Evolutionary conservation across 2,888 invertebrate genomes (phyloP), one percentile per base, ranked within the genome.

Genomic region (Thymelicus lineola): DNA sequence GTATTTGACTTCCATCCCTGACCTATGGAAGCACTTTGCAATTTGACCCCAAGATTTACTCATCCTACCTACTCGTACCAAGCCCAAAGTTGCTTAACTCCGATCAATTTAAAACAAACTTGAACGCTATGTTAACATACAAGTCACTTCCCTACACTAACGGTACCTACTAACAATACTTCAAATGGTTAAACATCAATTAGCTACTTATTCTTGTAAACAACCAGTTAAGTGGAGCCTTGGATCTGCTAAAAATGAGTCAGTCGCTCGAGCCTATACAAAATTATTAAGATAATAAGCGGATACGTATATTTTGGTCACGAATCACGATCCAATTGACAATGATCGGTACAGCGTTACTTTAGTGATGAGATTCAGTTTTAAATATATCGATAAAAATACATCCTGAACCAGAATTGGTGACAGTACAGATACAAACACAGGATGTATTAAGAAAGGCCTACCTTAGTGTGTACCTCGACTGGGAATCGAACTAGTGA

Each of bases 321-420:
- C 93, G 93, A 93, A 90, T 93, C 93, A 93, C 93, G 93, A 93
- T 86, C 88, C 90, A 88, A 93, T 93, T 93, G 93, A 90, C 93
- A 93, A 91, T 92, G 92, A 93, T 92, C 92, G 90, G 90, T 87
- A 87, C 88, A 77, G 87, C 78, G 87, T 83, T 79, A 80, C 78
- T 63, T 71, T 79, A 88, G 90, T 77, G 88, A 76, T 79, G 87
- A 62, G 72, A 45, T 42, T 7, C 60, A 61, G n/a, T 61, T 20
- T 65, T 55, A 7, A 78, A 75, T 74, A 79, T 78, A 77, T 74
- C 73, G 74, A 73, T 68, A 55, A 35, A 35, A 35, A 48, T 38
- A 38, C 7, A 42, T 3, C 1, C 4, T 9, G 42, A 42, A 3
- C 10, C 10, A 10, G 7, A 42, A 1, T 10, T n/a, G n/a, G 9